Evolutionary conservation across 2,888 invertebrate genomes (phyloP).

Genomic region (Pyrgus malvae): DNA sequence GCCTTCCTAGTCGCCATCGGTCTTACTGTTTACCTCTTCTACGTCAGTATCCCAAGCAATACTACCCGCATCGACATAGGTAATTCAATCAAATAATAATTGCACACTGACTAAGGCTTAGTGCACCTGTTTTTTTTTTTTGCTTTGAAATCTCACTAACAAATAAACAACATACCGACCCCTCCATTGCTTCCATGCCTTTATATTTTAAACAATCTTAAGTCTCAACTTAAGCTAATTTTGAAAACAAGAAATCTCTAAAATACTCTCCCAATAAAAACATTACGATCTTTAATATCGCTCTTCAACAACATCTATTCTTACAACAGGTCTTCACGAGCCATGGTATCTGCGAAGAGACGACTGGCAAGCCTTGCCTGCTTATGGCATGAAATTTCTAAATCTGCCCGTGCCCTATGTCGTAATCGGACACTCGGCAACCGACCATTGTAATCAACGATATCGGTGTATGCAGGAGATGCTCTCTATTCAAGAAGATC

Average conservation of each 20-base stretch:
- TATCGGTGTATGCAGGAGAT: constrained; percentile 53
- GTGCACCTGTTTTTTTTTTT: too few relatives aligned
- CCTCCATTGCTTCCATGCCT: too few relatives aligned
- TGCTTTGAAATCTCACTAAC: too few relatives aligned
- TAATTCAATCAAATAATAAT: constrained; percentile 38
- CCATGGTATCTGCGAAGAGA: constrained; percentile 67
- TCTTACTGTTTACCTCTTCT: constrained; percentile 55
- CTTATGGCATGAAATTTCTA: constrained; percentile 47
- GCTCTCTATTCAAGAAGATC: constrained; percentile 51
- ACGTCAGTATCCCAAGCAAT: constrained; percentile 40
- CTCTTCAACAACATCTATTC: too few relatives aligned
- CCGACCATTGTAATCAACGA: constrained; percentile 45
- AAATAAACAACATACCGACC: too few relatives aligned
- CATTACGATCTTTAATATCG: too few relatives aligned
- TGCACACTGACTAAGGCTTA: too few relatives aligned
- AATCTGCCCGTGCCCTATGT: constrained; percentile 53
- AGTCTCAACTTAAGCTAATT: too few relatives aligned
- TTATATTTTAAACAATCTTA: too few relatives aligned
- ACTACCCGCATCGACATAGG: constrained; percentile 60
- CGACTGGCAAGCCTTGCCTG: constrained; percentile 66
- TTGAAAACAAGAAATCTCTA: too few relatives aligned
- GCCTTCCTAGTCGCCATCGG: constrained; percentile 58
- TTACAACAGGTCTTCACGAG: constrained; percentile 60
- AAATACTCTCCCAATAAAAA: too few relatives aligned
- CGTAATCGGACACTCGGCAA: constrained; percentile 61